Evolutionary conservation across 2,113 vertebrate genomes (phyloP).

Genomic region (Callipepla squamata): DNA sequence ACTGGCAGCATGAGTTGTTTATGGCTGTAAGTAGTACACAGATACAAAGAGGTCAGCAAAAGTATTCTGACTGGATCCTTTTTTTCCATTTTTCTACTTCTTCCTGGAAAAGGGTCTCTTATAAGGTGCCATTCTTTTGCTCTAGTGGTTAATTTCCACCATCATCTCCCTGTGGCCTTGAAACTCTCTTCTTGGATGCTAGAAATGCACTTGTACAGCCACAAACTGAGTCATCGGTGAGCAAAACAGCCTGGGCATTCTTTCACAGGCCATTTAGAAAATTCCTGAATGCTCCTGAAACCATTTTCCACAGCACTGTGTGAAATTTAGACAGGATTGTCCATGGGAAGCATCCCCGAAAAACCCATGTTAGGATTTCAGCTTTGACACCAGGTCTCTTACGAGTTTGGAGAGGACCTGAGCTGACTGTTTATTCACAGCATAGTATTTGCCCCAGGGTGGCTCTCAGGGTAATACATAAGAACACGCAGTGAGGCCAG

Average conservation of each 20-base stretch:
- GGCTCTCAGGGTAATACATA: background rate
- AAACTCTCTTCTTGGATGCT: background rate
- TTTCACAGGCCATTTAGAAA: background rate
- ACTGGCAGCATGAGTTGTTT: background rate
- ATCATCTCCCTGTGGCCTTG: accelerated
- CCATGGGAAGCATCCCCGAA: no score
- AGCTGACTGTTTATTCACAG: background rate
- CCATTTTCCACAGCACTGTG: background rate
- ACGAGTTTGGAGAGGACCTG: background rate
- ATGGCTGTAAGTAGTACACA: background rate
- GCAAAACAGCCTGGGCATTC: background rate
- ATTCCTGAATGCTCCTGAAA: background rate
- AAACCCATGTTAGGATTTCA: no score
- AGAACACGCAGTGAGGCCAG: background rate
- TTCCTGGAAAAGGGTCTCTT: background rate
- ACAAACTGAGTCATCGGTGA: background rate
- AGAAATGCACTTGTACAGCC: background rate
- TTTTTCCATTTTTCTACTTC: background rate
- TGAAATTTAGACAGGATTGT: no score
- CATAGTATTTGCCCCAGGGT: background rate
- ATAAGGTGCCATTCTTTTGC: background rate
- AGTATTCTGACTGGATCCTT: background rate
- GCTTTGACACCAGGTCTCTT: background rate
- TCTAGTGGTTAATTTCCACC: background rate
- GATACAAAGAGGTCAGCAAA: background rate